These are phyloP conservation scores for Pseudolaguvia tuberculata DNA, from an alignment of 2,113 vertebrate species.

Conservation along the genomic window DNA sequence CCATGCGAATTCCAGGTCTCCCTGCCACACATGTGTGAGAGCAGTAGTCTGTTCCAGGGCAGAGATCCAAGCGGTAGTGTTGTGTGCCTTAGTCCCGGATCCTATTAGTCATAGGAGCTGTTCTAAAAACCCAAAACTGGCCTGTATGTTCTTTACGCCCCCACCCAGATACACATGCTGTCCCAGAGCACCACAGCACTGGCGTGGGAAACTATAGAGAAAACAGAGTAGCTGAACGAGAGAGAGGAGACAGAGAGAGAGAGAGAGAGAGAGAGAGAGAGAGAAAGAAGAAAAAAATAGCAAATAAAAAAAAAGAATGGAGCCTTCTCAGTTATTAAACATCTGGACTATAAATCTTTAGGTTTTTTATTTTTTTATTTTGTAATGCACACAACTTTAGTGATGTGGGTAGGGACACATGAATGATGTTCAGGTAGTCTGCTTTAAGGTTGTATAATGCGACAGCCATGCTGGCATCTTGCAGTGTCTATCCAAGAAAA, in stretches of 20 bases:
- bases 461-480: conserved; percentile 8
- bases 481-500: background rate
- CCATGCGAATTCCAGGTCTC: conserved; percentile 39
- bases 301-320: background rate
- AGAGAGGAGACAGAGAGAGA: too few species aligned
- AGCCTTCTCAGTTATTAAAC: background rate
- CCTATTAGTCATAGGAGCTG: conserved; percentile 45
- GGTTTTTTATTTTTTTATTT: background rate
- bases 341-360: conserved; percentile 2
- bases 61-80: conserved; percentile 49
- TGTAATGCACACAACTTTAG: background rate
- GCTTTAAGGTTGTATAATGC: background rate
- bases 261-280: too few species aligned
- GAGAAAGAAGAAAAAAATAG: background rate
- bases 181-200: conserved; percentile 21
- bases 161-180: conserved; percentile 16
- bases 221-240: background rate
- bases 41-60: conserved; percentile 46
- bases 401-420: background rate
- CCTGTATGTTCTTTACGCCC: conserved; percentile 29
- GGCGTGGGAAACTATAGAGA: conserved; percentile 29
- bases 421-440: background rate
- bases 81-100: conserved; percentile 1
- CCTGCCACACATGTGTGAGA: conserved; percentile 21
- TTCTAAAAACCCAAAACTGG: conserved; percentile 17